Base-by-base conservation (phyloP, 2,113 vertebrate species). In the Syngnathus floridae region DNA sequence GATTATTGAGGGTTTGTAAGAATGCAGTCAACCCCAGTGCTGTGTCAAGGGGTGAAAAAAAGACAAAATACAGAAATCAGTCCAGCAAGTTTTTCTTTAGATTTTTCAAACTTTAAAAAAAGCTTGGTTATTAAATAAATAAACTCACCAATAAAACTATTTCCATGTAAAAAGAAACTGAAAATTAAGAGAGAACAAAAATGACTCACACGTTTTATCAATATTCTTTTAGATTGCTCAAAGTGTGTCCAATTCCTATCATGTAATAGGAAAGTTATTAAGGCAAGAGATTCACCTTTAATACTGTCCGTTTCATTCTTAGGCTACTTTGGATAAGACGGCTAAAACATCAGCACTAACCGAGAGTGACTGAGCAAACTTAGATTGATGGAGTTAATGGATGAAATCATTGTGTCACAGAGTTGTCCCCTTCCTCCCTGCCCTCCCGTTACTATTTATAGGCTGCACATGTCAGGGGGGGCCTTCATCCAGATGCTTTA, bases 301-400 rank as follows among this genome's bases (percentile, higher is more conserved):
- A 65, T 76, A 64, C 59, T 1, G 40, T 65, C 59, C 1, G 40
- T 65, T 69, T 69, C 66, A 73, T 66, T 64, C 68, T 19, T 73
- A 67, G 67, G 72, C 55, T 72, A 74, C 73, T 40, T 60, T 60
- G n/a, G 38, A 61, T 66, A 57, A 65, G 76, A 75, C 68, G 71
- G 65, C 67, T 65, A 72, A 80, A 72, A 77, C 62, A 65, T 78
- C 66, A 49, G 65, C 70, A 65, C 77, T 85, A 85, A 84, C 75
- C 69, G 66, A 74, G 82, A 76, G 66, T 62, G 84, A 87, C 81
- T 82, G 78, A 78, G 79, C 79, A 72, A 79, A 80, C 70, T 76
- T 65, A 61, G 80, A 86, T 82, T 82, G 85, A 87, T 79, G 81
- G 79, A 78, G 71, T 77, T 84, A 87, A 87, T 84, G 83, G 77